Conservation (phyloP, 2,797 vertebrate species). For the Meriones psammophilus region DNA sequence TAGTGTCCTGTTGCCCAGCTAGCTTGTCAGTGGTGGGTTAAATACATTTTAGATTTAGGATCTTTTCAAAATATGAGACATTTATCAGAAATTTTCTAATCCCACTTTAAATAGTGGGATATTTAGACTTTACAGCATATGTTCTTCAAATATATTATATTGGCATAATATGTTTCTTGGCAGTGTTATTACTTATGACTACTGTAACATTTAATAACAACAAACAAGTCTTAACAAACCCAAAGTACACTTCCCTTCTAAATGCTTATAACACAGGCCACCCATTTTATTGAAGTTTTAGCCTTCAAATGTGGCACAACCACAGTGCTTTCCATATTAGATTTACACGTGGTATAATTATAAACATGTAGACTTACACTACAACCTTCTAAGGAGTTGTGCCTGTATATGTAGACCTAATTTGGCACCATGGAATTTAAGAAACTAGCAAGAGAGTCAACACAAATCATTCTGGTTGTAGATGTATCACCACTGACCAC, state of each 20-base stretch:
- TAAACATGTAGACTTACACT: conserved; percentile 47
- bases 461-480: neutral
- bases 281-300: conserved; percentile 48
- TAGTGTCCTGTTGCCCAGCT: neutral
- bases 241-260: neutral
- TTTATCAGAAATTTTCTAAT: neutral
- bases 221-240: conserved; percentile 20
- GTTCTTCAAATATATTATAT: conserved; percentile 10
- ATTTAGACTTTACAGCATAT: conserved; percentile 32
- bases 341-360: conserved; percentile 33
- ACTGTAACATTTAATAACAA: conserved; percentile 24
- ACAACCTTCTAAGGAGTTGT: conserved; percentile 23
- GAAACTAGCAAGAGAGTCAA: neutral
- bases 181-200: conserved; percentile 32
- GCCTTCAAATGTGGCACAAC: conserved; percentile 41
- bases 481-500: neutral
- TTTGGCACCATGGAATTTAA: conserved; percentile 41
- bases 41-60: neutral
- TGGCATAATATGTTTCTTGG: conserved; percentile 31
- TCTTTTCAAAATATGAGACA: conserved; percentile 15
- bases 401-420: conserved; percentile 37
- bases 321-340: conserved; percentile 28
- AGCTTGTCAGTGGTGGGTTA: neutral
- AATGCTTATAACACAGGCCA: neutral
- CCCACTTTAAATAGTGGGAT: neutral